Base-by-base conservation (phyloP, 2,888 invertebrate species). In the Cantharis flavilabris region DNA sequence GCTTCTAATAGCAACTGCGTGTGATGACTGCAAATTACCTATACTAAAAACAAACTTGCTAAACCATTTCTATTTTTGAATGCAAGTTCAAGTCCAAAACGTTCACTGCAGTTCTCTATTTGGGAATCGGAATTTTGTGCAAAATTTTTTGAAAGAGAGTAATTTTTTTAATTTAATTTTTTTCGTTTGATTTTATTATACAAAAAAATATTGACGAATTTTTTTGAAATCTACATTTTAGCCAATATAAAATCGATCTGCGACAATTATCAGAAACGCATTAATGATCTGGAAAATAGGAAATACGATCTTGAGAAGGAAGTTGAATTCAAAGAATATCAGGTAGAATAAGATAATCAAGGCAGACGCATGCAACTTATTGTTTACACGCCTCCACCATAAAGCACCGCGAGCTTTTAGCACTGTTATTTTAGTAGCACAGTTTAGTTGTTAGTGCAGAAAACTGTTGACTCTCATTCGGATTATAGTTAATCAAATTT, bases 301-400 rank as follows among this genome's bases (percentile, higher is more conserved):
- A 98, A 98, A 93, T 98, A 97, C 93, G 99, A 99, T 93, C 94
- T 97, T 92, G 99, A 99, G 92, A 93, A 94, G 91, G 96, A 96
- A 91, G 97, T 98, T 90, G 93, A 96, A 90, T 95, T 94, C 91
- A 98, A 96, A 94, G 96, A 97, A 89, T 93, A 95, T 90, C 98
- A 98, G 97, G 98, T 98, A 92, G 86, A 85, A 77, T 79, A 85
- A 80, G 75, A 75, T 75, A 62, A 72, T 69, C 72, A 72, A 75
- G 73, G 75, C 73, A 77, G 79, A 74, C 76, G 82, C 84, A 84
- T 84, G 85, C 80, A 77, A 80, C 80, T 79, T 81, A 81, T 79
- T 81, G 72, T 81, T 81, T 80, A 84, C 76, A 79, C 77, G 77
- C 76, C 78, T 72, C 16, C 62, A 70, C 67, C 73, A 77, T 71